Conservation (phyloP, 1,140 invertebrate genomes). For the Metaphire vulgaris region DNA sequence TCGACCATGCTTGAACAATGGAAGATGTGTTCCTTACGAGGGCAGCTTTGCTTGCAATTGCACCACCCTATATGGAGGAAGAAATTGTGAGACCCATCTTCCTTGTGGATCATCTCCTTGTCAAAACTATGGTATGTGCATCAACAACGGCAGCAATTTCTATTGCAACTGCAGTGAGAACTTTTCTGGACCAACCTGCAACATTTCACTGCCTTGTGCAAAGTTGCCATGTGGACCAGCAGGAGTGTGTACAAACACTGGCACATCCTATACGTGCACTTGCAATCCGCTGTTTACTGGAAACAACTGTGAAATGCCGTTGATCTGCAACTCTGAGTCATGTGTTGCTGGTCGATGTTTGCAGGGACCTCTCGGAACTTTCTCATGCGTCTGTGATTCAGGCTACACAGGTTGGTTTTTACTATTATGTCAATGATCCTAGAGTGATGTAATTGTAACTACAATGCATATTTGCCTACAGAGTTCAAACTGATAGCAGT, state of each 20-base stretch:
- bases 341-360: constrained; percentile 12
- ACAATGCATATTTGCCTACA: too few relatives aligned
- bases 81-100: constrained; percentile 17
- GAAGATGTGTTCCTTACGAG: constrained; percentile 11
- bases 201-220: not conserved
- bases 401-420: constrained; percentile 18
- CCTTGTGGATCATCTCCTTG: constrained; percentile 20
- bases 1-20: constrained; percentile 23
- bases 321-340: not conserved
- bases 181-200: not conserved
- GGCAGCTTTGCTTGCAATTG: constrained; percentile 16
- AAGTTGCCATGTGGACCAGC: not conserved
- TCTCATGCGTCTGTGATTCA: constrained; percentile 5
- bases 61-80: not conserved
- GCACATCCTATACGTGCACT: not conserved
- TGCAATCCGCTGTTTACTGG: not conserved
- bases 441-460: too few relatives aligned
- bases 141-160: not conserved
- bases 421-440: too few relatives aligned
- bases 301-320: not conserved
- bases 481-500: too few relatives aligned
- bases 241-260: not conserved
- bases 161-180: not conserved
- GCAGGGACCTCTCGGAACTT: not conserved
- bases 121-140: constrained; percentile 22